phyloP scores from a whole-genome alignment of 2,797 vertebrate genomes.

The Coreius guichenoti region DNA sequence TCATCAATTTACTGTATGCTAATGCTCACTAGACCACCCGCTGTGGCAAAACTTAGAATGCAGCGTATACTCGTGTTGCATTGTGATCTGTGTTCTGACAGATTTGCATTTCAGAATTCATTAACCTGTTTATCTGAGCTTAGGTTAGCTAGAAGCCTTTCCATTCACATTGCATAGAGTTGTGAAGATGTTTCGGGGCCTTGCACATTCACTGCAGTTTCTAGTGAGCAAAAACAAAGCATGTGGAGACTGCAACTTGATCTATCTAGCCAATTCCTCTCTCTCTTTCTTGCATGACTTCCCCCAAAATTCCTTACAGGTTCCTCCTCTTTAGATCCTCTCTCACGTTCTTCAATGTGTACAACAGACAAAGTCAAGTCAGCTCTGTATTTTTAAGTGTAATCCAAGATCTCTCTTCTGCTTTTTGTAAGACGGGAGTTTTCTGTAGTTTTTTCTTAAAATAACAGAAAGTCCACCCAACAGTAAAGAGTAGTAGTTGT shows the following conservation, averaged over 20 bases:
- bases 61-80: neutral
- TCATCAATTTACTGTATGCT: neutral
- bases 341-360: slow-evolving; percentile 23
- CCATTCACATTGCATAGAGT: neutral
- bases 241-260: slow-evolving; percentile 27
- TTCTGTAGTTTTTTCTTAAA: slow-evolving; percentile 35
- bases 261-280: slow-evolving; percentile 9
- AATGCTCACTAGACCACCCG: neutral
- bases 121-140: neutral
- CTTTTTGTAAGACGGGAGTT: slow-evolving; percentile 28
- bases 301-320: slow-evolving; percentile 46
- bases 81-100: neutral
- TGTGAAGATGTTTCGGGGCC: neutral
- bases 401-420: slow-evolving; percentile 37
- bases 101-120: neutral
- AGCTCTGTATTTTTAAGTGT: slow-evolving; percentile 43
- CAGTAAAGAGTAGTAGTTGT: slow-evolving; percentile 32
- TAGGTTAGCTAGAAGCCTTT: neutral
- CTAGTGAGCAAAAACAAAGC: slow-evolving; percentile 13
- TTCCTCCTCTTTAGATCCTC: slow-evolving; percentile 48
- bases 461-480: slow-evolving; percentile 1
- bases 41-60: neutral
- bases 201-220: neutral
- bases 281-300: slow-evolving; percentile 39
- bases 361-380: neutral